These are phyloP conservation scores for Rhinoderma darwinii DNA, from an alignment of 2,113 vertebrate species.

Conservation along the genomic window DNA sequence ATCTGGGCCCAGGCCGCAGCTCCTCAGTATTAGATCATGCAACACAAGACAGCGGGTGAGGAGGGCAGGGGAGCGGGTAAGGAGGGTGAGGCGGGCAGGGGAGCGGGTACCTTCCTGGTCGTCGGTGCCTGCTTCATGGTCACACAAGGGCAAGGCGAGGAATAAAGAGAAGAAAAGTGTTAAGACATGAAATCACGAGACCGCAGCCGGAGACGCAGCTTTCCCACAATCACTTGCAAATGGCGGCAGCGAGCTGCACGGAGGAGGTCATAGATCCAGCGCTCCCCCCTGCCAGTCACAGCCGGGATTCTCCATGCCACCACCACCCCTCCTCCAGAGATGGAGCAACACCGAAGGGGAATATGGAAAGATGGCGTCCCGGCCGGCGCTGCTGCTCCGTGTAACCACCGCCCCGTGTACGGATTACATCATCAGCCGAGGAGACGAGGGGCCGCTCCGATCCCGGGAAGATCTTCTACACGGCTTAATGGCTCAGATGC, in stretches of 20 bases:
- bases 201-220: slow-evolving; percentile 14
- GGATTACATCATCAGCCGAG: slow-evolving; percentile 49
- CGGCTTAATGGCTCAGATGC: slow-evolving; percentile 15
- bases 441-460: background rate
- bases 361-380: background rate
- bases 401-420: slow-evolving; percentile 39
- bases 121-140: slow-evolving; percentile 55
- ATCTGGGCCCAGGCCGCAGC: too few relatives aligned
- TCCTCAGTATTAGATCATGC: background rate
- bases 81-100: background rate
- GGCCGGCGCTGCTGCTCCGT: background rate
- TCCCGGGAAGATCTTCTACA: background rate
- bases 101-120: slow-evolving; percentile 48
- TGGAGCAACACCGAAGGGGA: background rate
- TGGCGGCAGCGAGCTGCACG: slow-evolving; percentile 26
- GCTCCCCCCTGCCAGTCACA: background rate
- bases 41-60: background rate
- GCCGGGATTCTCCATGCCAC: background rate
- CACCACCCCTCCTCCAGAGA: background rate
- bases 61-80: background rate
- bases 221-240: slow-evolving; percentile 49
- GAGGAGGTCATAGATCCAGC: background rate
- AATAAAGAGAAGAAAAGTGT: slow-evolving; percentile 12
- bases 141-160: slow-evolving; percentile 26
- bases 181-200: slow-evolving; percentile 26